These are phyloP conservation scores for Itoplectis maculator DNA, from an alignment of 2,888 invertebrate genomes.

Conservation along the genomic window DNA sequence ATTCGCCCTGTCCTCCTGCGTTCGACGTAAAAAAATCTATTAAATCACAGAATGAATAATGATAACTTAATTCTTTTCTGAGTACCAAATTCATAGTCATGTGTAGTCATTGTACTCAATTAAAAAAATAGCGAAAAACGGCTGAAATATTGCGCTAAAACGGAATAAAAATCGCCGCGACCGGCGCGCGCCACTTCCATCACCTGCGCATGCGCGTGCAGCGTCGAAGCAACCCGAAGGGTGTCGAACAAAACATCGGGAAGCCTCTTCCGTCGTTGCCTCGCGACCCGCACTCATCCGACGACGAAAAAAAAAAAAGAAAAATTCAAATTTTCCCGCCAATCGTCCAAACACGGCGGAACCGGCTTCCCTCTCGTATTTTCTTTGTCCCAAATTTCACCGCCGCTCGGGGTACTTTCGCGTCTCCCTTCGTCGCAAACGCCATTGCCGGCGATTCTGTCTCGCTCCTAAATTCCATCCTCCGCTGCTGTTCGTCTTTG, in stretches of 20 bases:
- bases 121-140: neutral
- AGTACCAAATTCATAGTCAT: too few species aligned
- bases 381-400: neutral
- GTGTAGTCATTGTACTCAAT: too few species aligned
- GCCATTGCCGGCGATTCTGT: neutral
- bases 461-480: neutral
- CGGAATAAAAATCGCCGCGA: too few species aligned
- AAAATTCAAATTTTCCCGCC: slow-evolving; percentile 11
- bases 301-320: neutral
- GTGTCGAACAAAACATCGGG: slow-evolving; percentile 11
- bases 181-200: neutral
- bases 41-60: too few species aligned
- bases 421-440: neutral
- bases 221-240: neutral
- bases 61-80: neutral
- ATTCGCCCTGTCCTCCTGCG: neutral
- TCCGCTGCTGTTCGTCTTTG: neutral
- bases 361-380: neutral
- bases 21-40: too few species aligned
- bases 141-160: neutral
- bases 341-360: neutral
- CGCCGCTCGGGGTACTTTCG: too few species aligned
- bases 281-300: neutral
- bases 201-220: neutral
- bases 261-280: neutral